A percentile compares a stretch with the other conserved stretches of the same genome.
These are phyloP conservation scores for Fukomys damarensis DNA, from an alignment of 2,113 vertebrate species.

Conservation along the genomic window DNA sequence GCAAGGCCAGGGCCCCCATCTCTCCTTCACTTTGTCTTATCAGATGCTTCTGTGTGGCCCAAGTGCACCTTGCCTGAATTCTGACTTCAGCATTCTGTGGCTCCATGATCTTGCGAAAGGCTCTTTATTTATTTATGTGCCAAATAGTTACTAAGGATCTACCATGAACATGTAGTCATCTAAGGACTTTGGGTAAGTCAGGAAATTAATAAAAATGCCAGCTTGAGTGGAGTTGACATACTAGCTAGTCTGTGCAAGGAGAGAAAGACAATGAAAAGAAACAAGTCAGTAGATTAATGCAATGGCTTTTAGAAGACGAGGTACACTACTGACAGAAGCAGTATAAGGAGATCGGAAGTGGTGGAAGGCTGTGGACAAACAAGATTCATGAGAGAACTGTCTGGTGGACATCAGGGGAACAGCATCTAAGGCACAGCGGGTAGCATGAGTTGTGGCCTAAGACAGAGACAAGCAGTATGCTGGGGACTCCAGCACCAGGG, in stretches of 20 bases:
- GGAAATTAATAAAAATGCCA: neutral
- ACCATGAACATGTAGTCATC: neutral
- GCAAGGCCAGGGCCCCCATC: neutral
- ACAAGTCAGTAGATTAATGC: neutral
- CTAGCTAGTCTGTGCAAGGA: neutral
- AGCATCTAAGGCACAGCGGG: neutral
- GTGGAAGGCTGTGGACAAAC: accelerated
- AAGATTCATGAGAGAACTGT: neutral
- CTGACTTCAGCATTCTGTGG: accelerated
- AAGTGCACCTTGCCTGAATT: accelerated
- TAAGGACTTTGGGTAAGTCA: neutral
- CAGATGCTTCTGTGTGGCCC: accelerated
- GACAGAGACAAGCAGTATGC: accelerated
- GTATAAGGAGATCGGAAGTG: neutral
- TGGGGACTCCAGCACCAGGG: neutral
- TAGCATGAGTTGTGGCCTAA: neutral
- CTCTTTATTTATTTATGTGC: neutral
- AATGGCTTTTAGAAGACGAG: neutral
- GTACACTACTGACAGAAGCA: neutral
- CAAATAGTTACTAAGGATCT: neutral
- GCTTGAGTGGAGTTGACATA: neutral
- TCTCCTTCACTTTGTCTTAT: neutral
- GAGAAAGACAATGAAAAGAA: neutral
- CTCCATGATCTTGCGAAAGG: neutral
- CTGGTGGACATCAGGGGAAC: neutral